These are phyloP conservation scores for Neodon shergylaensis DNA, from an alignment of 2,113 vertebrate genomes.

Conservation along the genomic window DNA sequence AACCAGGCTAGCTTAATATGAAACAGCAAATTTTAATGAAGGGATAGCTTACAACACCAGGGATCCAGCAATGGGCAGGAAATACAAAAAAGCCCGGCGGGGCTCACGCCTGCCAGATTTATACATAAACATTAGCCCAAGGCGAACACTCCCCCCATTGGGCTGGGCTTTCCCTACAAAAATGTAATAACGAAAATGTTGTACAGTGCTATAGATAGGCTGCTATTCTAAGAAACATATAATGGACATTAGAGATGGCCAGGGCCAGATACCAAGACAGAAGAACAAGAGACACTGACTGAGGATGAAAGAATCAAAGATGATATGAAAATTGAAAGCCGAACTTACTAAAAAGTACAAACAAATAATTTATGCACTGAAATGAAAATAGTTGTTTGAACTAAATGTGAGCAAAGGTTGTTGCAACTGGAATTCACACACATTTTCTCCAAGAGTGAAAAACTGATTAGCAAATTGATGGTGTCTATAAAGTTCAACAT, in stretches of 20 bases:
- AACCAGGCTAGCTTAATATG: no score
- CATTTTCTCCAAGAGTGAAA: background rate
- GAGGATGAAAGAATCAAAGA: background rate
- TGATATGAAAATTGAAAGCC: background rate
- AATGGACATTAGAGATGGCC: background rate
- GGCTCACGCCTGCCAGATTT: no score
- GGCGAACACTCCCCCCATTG: no score
- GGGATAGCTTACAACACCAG: no score
- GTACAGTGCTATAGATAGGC: background rate
- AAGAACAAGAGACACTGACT: background rate
- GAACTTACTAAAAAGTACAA: background rate
- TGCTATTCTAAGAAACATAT: background rate
- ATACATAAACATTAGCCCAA: no score
- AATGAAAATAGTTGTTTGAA: background rate
- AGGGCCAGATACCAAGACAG: background rate
- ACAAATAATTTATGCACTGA: background rate
- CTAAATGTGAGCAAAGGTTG: background rate
- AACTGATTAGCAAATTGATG: slow-evolving; percentile 1
- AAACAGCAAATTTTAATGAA: no score
- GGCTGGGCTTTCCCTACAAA: no score
- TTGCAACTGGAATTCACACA: background rate
- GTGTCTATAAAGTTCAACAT: background rate
- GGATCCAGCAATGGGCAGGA: no score
- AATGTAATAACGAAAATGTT: background rate
- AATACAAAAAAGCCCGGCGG: no score